Evolutionary conservation across 2,888 invertebrate genomes (phyloP).

Genomic region (Coronaproctus castanopsis): DNA sequence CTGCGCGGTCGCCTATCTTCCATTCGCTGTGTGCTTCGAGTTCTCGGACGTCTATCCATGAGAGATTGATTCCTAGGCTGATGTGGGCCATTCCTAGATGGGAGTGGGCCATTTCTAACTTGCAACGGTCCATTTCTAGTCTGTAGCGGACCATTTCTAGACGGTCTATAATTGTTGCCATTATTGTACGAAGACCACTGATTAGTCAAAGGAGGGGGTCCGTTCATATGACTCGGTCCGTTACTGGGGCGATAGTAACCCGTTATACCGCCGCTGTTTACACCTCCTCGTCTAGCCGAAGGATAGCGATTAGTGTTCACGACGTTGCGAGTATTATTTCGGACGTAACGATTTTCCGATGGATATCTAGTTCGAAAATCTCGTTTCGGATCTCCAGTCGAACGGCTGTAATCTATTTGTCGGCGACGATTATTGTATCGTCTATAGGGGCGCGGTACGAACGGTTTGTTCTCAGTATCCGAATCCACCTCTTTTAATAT

Average conservation of each 20-base stretch:
- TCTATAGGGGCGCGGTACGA: neutral
- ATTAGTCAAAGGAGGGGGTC: too few relatives aligned
- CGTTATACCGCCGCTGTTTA: neutral
- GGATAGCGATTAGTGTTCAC: neutral
- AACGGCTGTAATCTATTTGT: conserved; percentile 7
- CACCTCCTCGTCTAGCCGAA: neutral
- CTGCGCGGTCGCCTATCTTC: neutral
- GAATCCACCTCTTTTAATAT: conserved; percentile 46
- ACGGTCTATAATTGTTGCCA: too few relatives aligned
- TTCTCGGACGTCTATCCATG: too few relatives aligned
- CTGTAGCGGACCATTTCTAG: too few relatives aligned
- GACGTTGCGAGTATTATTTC: neutral
- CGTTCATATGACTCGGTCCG: conserved; percentile 3
- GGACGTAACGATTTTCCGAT: neutral
- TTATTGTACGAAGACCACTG: too few relatives aligned
- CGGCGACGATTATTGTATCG: neutral
- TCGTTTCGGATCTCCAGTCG: conserved; percentile 12
- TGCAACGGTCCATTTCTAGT: too few relatives aligned
- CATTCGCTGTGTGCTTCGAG: conserved; percentile 2
- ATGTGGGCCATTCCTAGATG: too few relatives aligned
- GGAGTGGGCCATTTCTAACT: too few relatives aligned
- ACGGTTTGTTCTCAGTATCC: conserved; percentile 38
- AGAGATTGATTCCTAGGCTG: too few relatives aligned
- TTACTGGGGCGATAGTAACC: neutral
- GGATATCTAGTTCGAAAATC: conserved; percentile 1